A percentile compares a stretch with the other conserved stretches of the same genome.
Conservation (phyloP, 2,113 vertebrate species). For the Festucalex cinctus region DNA sequence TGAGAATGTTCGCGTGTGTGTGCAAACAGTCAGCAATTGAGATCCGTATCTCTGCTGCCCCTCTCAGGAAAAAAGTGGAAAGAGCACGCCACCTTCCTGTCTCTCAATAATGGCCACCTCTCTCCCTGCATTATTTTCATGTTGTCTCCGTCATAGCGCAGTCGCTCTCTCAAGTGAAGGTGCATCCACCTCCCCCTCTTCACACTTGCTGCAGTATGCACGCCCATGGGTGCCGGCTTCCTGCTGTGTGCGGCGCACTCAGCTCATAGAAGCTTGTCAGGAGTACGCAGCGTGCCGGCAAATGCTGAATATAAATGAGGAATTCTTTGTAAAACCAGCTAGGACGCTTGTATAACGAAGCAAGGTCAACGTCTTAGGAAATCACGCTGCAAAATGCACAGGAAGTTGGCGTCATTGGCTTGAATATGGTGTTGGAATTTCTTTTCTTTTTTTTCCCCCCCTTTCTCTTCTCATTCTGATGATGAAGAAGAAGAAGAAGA, state of each 20-base stretch:
- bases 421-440: background rate
- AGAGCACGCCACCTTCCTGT: constrained; percentile 31
- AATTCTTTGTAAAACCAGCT: background rate
- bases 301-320: constrained; percentile 11
- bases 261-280: constrained; percentile 24
- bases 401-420: background rate
- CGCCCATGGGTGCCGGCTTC: constrained; percentile 28
- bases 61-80: constrained; percentile 58
- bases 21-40: constrained; percentile 9
- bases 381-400: background rate
- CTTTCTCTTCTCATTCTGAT: no score
- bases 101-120: background rate
- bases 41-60: constrained; percentile 73
- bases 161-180: constrained; percentile 5
- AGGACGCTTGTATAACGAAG: background rate
- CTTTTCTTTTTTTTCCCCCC: no score
- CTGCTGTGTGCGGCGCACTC: constrained; percentile 19
- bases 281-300: constrained; percentile 1
- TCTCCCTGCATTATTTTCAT: constrained; percentile 11
- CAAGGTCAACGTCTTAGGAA: background rate
- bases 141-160: constrained; percentile 9
- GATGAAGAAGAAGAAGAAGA: no score
- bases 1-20: background rate
- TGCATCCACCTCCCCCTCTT: constrained; percentile 6
- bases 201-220: constrained; percentile 36